Base-by-base conservation (phyloP, 2,113 vertebrate species). In the Strix aluco region DNA sequence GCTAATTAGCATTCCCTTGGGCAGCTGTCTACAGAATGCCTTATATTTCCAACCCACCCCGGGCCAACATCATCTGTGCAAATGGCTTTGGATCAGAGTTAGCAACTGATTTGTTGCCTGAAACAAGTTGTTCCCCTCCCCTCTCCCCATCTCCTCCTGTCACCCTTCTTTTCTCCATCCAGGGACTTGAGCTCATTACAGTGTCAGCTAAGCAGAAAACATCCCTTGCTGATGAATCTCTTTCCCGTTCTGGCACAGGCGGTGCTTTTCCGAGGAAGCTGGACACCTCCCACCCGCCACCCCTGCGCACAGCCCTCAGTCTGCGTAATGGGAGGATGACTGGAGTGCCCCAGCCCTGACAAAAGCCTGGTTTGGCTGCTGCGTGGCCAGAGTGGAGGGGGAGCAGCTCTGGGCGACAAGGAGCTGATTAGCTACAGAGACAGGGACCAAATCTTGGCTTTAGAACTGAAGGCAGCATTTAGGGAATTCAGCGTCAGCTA, bases 1-100 rank as follows among this genome's bases (percentile, higher is more conserved):
- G 96, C 97, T 97, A 97, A 97, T 97, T 97, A 96, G 97, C 96
- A 97, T 97, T 97, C 97, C 96, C 96, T 96, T 91, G 91, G 96
- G 97, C 96, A 96, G 96, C 92, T 89, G 95, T 95, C 96, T 94
- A 96, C 85, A 96, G 94, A 96, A 93, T 87, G 94, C 89, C 66
- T 94, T 94, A 20, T 92, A 94, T 92, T 96, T 95, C 77, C 89
- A 97, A 30, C 90, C 84, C 79, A 96, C 92, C 67, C n/a, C 19
- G 23, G 92, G 88, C 91, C 92, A 91, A 79, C 95, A 70, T 90
- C 89, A 66, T 80, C 42, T 58, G 92, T 94, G 94, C 87, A 93
- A 93, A 96, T 91, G 81, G 93, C 16, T 92, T 86, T 71, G 67
- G 63, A 93, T 69, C 71, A 16, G 77, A 89, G 81, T 79, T 89